Evolutionary conservation across 2,113 vertebrate species (phyloP).

Genomic region (Spizaetus ornatus): DNA sequence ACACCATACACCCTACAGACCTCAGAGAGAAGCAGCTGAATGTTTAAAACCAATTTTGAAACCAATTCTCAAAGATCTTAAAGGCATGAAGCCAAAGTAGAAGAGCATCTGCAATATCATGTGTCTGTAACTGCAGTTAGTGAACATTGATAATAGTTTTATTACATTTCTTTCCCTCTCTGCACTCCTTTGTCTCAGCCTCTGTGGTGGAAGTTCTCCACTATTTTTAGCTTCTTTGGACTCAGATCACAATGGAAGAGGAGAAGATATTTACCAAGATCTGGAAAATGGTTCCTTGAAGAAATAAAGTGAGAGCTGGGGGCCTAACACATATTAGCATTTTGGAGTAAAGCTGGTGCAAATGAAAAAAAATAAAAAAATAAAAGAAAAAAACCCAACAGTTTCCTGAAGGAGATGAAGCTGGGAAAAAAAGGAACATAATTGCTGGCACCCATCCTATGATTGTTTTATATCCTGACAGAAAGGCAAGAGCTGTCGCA

Average conservation of each 20-base stretch:
- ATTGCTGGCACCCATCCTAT: not conserved
- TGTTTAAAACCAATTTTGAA: not conserved
- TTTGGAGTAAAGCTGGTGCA: not conserved
- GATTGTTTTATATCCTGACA: not conserved
- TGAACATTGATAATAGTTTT: not conserved
- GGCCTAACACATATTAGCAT: not conserved
- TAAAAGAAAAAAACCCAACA: fast-evolving
- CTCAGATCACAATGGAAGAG: not conserved
- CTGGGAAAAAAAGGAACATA: not conserved
- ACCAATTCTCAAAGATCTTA: not conserved
- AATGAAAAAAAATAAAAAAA: not conserved
- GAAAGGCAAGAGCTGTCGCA: not conserved
- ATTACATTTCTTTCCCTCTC: not conserved
- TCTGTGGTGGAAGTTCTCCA: not conserved
- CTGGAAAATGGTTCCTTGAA: not conserved
- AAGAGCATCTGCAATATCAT: not conserved
- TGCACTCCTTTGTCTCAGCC: not conserved
- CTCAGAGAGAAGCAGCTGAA: not conserved
- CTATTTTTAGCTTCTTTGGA: not conserved
- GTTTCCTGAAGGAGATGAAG: not conserved
- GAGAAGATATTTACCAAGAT: not conserved
- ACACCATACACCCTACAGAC: not conserved
- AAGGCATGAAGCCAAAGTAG: not conserved
- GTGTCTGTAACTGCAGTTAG: not conserved
- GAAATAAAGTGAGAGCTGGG: not conserved